phyloP scores from a whole-genome alignment of 2,797 vertebrate genomes.

The Helicolenus hilgendorfi region DNA sequence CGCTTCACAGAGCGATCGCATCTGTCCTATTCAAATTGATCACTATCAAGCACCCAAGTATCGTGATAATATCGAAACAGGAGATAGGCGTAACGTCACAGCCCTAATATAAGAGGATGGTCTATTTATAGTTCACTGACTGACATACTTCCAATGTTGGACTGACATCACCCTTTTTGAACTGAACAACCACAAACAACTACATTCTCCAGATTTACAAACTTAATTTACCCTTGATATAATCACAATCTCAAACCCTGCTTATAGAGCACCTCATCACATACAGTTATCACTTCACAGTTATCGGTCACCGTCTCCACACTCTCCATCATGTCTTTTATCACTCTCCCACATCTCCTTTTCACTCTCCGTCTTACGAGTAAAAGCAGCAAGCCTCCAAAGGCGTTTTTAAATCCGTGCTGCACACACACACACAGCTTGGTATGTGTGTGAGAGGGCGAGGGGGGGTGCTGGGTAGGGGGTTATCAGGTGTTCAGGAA shows the following conservation, averaged over 20 bases:
- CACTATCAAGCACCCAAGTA: too few species aligned
- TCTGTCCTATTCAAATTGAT: not conserved
- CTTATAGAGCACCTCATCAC: not conserved
- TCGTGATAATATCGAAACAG: too few species aligned
- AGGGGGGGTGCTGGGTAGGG: not conserved
- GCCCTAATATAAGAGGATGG: too few species aligned
- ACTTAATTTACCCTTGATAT: not conserved
- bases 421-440: not conserved
- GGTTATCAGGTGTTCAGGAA: slow-evolving; percentile 77
- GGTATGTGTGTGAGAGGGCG: not conserved
- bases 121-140: not conserved
- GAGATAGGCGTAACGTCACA: too few species aligned
- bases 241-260: not conserved
- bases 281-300: not conserved
- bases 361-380: not conserved
- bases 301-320: slow-evolving; percentile 7
- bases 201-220: not conserved
- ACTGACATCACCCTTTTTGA: not conserved
- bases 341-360: slow-evolving; percentile 25
- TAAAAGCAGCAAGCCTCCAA: slow-evolving; percentile 20
- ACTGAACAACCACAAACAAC: not conserved
- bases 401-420: slow-evolving; percentile 14
- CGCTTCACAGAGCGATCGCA: fast-evolving
- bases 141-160: not conserved
- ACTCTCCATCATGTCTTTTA: slow-evolving; percentile 9